A percentile compares a stretch with the other conserved stretches of the same genome.
Conservation (phyloP, 2,888 invertebrate species). For the Sarcophaga variegata region DNA sequence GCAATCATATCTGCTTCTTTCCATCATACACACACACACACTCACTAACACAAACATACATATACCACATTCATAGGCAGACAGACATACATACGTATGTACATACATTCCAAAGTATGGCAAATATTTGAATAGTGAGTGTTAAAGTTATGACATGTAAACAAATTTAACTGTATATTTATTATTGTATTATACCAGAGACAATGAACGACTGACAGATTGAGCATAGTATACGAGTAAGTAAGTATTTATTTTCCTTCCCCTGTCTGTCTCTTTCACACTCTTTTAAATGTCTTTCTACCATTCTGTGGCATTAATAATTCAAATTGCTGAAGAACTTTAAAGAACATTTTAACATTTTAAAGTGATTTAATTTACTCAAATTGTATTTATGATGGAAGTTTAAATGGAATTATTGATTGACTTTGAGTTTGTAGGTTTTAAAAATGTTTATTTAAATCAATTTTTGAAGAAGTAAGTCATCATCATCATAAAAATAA, state of each 20-base stretch:
- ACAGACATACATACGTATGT: not conserved
- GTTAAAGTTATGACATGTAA: conserved; percentile 59
- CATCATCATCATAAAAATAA: too few species aligned
- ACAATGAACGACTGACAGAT: not conserved
- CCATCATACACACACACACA: too few species aligned
- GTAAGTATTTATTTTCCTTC: not conserved
- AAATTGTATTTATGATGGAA: not conserved
- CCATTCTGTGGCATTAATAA: conserved; percentile 40
- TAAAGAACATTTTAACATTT: not conserved
- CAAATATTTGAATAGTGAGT: conserved; percentile 58
- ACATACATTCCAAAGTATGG: not conserved
- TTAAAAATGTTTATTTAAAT: too few species aligned
- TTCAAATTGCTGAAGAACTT: conserved; percentile 31
- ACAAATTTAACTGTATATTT: conserved; percentile 51
- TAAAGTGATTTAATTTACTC: conserved; percentile 32
- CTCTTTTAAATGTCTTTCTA: not conserved
- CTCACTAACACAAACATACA: not conserved
- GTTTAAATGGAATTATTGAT: too few species aligned
- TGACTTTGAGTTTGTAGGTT: too few species aligned
- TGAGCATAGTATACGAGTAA: too few species aligned
- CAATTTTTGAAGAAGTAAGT: too few species aligned
- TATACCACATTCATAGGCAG: not conserved
- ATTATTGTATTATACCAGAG: not conserved
- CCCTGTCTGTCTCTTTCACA: not conserved
- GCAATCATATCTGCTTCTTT: too few species aligned